phyloP scores from a whole-genome alignment of 2,888 invertebrate species.

The Phengaris alcon region DNA sequence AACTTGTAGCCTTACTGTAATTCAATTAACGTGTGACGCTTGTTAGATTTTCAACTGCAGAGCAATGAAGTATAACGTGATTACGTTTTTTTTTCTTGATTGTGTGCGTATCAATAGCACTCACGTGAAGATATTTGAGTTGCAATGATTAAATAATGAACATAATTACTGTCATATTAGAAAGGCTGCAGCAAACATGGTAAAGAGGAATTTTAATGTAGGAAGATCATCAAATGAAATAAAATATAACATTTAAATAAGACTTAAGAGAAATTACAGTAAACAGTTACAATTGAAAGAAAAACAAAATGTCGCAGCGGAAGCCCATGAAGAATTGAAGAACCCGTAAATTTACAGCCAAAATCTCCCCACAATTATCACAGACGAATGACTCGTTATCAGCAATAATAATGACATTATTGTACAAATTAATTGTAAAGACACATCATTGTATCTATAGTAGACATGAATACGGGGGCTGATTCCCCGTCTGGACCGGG shows the following conservation, averaged over 20 bases:
- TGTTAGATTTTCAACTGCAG: neutral
- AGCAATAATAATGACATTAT: slow-evolving; percentile 60
- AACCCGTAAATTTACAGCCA: slow-evolving; percentile 8
- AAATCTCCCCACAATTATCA: slow-evolving; percentile 45
- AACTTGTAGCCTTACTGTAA: slow-evolving; percentile 32
- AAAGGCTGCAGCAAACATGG: neutral
- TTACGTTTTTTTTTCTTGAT: slow-evolving; percentile 23
- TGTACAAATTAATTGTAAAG: slow-evolving; percentile 58
- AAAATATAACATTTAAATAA: neutral
- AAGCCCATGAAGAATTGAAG: neutral
- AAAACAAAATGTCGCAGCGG: neutral
- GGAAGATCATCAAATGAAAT: neutral
- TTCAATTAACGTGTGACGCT: slow-evolving; percentile 25
- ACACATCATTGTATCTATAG: slow-evolving; percentile 48
- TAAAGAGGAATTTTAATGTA: neutral
- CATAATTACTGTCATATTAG: slow-evolving; percentile 6
- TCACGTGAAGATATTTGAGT: slow-evolving; percentile 13
- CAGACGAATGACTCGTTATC: slow-evolving; percentile 61
- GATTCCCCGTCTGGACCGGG: slow-evolving; percentile 54
- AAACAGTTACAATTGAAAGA: neutral
- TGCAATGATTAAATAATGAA: neutral
- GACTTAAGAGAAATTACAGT: neutral
- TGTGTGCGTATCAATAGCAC: neutral
- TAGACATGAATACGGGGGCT: slow-evolving; percentile 53
- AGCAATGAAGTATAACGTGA: slow-evolving; percentile 11